phyloP scores from a whole-genome alignment of 2,113 vertebrate species.

The Xiphorhynchus elegans region DNA sequence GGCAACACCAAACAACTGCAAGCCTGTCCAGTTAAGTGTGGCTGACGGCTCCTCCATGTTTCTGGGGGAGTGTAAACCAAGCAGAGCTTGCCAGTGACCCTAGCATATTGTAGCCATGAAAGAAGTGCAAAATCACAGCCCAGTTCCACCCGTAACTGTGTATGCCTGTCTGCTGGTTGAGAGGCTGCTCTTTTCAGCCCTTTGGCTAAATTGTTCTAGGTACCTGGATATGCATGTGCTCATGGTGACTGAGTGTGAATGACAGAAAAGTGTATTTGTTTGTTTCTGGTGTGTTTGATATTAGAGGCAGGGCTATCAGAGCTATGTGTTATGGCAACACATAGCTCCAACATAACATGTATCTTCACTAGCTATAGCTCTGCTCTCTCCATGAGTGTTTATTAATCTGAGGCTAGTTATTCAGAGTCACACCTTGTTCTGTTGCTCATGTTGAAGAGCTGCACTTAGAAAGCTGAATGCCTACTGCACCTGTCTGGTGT shows the following conservation, averaged over 20 bases:
- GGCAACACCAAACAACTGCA: background rate
- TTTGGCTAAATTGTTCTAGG: background rate
- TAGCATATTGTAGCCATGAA: background rate
- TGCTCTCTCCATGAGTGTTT: background rate
- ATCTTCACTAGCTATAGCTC: background rate
- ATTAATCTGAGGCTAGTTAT: background rate
- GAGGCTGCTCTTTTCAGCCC: background rate
- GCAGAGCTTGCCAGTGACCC: background rate
- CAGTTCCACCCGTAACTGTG: fast-evolving
- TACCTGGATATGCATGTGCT: too few species aligned
- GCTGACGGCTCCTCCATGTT: background rate
- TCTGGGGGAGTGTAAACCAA: background rate
- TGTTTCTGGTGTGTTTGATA: background rate
- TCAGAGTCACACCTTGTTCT: background rate
- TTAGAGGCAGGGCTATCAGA: background rate
- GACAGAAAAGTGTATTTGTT: background rate
- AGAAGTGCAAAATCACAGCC: background rate
- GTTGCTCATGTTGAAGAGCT: background rate
- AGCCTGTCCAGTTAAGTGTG: background rate
- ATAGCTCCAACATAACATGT: too few species aligned
- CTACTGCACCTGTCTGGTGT: background rate
- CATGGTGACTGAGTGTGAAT: background rate
- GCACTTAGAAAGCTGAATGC: background rate
- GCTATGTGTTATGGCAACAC: background rate
- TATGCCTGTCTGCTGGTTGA: background rate